Base-by-base conservation (phyloP, 1,140 invertebrate genomes). In the Drosophila sucinea region DNA sequence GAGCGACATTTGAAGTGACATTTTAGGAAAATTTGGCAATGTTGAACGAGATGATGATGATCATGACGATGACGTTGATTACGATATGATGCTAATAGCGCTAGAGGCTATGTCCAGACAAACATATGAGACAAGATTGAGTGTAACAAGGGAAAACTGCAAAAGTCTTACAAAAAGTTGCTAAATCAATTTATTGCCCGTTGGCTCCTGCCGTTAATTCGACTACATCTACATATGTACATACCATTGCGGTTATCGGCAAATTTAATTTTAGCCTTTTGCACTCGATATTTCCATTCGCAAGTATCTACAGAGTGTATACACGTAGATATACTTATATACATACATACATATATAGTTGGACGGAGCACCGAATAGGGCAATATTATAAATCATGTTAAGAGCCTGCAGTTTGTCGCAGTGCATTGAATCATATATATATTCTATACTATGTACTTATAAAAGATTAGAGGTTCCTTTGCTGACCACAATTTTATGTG, bases 1-100 rank as follows among this genome's bases (percentile, higher is more conserved):
- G 68, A 56, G 80, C 83, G 83, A 73, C 84, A 83, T 89, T 87
- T 87, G 38, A 30, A 83, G 71, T 87, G 84, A 80, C 84, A 87
- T 83, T 87, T 87, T 79, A 67, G 38, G 47, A 40, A 67, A 77
- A 74, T 61, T 56, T 58, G 56, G 56, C 23, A 51, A 51, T 51
- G 17, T 51, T 51, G 23, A 23, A 25, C 23, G 44, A 27, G 25
- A 25, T 8, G 17, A 6, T 3, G 40, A 41, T 41, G 40, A n/a
- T n/a, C 0, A 17, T 41, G n/a, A 4, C 4, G n/a, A 10, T 17
- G 41, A 33, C 17, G 17, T 17, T 58, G 33, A 33, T 75, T 64
- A 63, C 57, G 62, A 57, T 51, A 38, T 38, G 54, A 32, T 33
- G n/a, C 44, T 41, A 41, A 55, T 70, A 38, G 32, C 55, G 41